Percentiles rank a stretch among this genome's conserved stretches.
These are phyloP conservation scores for Vombatus ursinus DNA, from an alignment of 2,113 vertebrate genomes.

Conservation along the genomic window DNA sequence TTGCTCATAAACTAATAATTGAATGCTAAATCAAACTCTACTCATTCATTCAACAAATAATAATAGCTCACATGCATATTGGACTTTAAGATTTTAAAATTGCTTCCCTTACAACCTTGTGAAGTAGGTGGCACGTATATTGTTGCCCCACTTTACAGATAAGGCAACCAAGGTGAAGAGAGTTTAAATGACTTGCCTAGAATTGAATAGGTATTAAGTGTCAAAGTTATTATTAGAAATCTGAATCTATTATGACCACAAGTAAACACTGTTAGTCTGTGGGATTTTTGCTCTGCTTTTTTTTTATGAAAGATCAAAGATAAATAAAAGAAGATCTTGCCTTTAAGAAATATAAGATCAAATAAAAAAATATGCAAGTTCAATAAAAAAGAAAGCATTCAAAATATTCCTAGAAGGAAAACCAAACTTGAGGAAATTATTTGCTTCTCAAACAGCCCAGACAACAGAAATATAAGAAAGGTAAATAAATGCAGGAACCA, in stretches of 20 bases:
- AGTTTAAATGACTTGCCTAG: background rate
- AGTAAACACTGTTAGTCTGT: background rate
- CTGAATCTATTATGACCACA: background rate
- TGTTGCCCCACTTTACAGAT: background rate
- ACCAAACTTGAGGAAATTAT: background rate
- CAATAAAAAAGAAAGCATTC: background rate
- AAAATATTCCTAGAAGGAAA: background rate
- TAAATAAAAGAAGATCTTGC: background rate
- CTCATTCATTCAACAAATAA: background rate
- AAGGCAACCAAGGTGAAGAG: background rate
- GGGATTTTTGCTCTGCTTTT: background rate
- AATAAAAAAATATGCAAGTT: background rate
- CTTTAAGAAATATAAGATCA: background rate
- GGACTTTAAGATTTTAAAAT: background rate
- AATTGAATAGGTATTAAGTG: background rate
- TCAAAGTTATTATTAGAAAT: background rate
- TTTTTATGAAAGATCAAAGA: too few relatives aligned
- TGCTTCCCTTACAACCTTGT: background rate
- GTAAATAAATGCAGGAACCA: background rate
- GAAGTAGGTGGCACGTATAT: background rate
- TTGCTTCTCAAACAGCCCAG: background rate
- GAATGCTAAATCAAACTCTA: background rate
- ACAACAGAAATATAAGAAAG: background rate
- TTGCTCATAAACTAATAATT: background rate
- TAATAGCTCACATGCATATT: background rate